Percentiles rank a stretch among this genome's conserved stretches.
Evolutionary conservation across 2,113 vertebrate species (phyloP).

Genomic region (Gnathochromis pfefferi): DNA sequence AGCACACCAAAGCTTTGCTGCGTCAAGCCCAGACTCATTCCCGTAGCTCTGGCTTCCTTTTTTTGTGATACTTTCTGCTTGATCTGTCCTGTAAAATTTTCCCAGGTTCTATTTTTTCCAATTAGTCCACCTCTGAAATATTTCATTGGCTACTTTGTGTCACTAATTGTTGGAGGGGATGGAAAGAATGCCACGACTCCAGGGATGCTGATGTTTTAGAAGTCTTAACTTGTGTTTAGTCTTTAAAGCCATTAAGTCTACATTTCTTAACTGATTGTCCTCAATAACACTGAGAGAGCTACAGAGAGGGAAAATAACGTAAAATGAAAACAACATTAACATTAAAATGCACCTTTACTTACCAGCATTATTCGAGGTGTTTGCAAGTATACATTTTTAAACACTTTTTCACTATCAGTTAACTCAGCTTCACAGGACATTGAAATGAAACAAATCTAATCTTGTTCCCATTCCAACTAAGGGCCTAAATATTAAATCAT

Average conservation of each 20-base stretch:
- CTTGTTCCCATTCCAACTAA: background rate
- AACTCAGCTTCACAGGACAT: background rate
- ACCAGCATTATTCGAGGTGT: background rate
- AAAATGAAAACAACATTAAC: background rate
- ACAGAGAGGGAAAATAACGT: background rate
- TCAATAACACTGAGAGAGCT: background rate
- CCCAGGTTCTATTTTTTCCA: background rate
- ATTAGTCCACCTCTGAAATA: background rate
- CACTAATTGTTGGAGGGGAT: background rate
- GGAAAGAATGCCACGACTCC: background rate
- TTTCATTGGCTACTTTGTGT: background rate
- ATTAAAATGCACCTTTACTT: background rate
- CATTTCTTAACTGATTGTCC: background rate
- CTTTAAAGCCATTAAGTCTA: background rate
- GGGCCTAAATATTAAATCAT: background rate
- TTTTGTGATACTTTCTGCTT: background rate
- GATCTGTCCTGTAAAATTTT: background rate
- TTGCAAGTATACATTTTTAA: background rate
- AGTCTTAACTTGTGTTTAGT: background rate
- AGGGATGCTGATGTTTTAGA: background rate
- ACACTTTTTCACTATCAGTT: background rate
- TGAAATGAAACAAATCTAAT: background rate
- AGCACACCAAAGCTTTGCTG: background rate
- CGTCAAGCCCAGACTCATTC: slow-evolving; percentile 42
- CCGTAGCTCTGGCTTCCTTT: background rate